Percentiles rank a stretch among this genome's conserved stretches.
phyloP scores from a whole-genome alignment of 2,113 vertebrate species.

The Mesoclemmys tuberculata region DNA sequence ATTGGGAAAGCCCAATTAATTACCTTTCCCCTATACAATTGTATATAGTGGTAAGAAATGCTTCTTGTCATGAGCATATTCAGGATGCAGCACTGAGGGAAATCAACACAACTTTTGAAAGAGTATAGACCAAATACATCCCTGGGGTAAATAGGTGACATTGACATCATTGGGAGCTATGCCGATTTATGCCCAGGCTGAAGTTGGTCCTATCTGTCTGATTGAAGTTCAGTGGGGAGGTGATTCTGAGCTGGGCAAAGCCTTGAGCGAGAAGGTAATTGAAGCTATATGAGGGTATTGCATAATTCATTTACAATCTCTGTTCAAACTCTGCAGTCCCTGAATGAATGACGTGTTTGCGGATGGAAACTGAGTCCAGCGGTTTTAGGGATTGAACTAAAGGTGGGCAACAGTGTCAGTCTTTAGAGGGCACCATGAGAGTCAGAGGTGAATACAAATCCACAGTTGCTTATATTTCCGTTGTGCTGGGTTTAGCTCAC shows the following conservation, averaged over 20 bases:
- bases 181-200: background rate
- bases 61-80: background rate
- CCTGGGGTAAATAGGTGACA: background rate
- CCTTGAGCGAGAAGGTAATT: background rate
- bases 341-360: background rate
- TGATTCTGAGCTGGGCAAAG: background rate
- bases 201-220: background rate
- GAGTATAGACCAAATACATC: background rate
- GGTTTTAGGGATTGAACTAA: background rate
- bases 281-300: background rate
- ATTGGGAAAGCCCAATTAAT: background rate
- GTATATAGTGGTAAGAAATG: background rate
- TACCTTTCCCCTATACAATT: background rate
- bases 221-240: background rate
- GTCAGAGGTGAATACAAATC: background rate
- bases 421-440: rapidly evolving
- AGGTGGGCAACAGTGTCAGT: background rate
- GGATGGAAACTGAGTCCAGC: background rate
- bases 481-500: background rate
- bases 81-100: rapidly evolving
- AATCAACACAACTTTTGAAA: background rate
- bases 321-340: background rate
- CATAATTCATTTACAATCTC: background rate
- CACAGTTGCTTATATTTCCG: background rate
- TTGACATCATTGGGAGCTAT: background rate